These are phyloP conservation scores for Tineola bisselliella DNA, from an alignment of 2,888 invertebrate species.

Conservation along the genomic window DNA sequence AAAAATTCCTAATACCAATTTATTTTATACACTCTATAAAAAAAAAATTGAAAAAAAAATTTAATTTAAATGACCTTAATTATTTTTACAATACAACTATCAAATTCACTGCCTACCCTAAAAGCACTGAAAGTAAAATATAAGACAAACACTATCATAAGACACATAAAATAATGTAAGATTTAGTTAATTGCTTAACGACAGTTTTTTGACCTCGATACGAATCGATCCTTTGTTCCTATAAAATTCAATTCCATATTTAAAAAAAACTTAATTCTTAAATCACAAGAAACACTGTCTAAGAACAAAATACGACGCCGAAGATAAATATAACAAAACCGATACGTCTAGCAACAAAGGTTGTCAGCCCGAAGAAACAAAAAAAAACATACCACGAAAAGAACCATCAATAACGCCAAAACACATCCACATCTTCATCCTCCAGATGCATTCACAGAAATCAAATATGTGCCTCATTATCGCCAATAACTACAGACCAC, in stretches of 20 bases:
- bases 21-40: too few relatives aligned
- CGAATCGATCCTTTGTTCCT: not conserved
- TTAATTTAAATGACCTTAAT: too few relatives aligned
- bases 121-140: too few relatives aligned
- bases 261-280: too few relatives aligned
- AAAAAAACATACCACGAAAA: not conserved
- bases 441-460: not conserved
- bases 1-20: too few relatives aligned
- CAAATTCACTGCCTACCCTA: too few relatives aligned
- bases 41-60: too few relatives aligned
- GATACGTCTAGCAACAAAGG: not conserved
- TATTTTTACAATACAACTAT: too few relatives aligned
- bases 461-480: not conserved
- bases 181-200: not conserved
- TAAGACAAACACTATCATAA: too few relatives aligned
- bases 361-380: too few relatives aligned
- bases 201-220: not conserved
- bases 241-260: too few relatives aligned
- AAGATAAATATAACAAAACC: not conserved
- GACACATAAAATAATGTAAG: too few relatives aligned
- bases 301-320: not conserved
- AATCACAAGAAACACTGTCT: not conserved
- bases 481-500: not conserved
- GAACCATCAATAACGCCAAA: not conserved
- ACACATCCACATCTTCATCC: not conserved